These are phyloP conservation scores for Actinia equina DNA, from an alignment of 64 coral and sea anemone genomes.

Conservation along the genomic window DNA sequence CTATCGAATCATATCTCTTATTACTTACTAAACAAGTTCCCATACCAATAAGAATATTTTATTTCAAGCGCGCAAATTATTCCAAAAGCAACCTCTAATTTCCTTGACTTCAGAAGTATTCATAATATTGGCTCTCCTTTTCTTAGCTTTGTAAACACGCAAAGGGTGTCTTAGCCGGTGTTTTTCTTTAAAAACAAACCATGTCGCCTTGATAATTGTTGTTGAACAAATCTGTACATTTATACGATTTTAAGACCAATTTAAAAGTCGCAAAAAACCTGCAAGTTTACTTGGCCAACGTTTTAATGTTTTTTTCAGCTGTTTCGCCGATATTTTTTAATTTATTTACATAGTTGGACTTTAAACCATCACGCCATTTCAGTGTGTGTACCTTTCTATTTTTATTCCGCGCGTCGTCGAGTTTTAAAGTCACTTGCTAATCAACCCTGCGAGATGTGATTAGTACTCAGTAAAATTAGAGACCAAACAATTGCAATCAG, in stretches of 20 bases:
- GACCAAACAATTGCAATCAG: neutral
- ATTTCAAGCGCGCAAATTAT: too few relatives aligned
- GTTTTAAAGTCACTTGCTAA: neutral
- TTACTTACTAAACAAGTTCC: too few relatives aligned
- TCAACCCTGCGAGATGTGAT: neutral
- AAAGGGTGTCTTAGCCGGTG: neutral
- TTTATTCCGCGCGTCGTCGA: neutral
- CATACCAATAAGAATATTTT: too few relatives aligned
- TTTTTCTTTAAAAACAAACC: neutral
- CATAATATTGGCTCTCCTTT: neutral
- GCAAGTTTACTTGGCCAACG: neutral
- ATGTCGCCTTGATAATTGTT: neutral
- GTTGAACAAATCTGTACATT: neutral
- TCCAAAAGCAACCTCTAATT: too few relatives aligned
- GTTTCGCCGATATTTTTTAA: neutral
- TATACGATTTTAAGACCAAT: neutral
- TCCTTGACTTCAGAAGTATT: neutral
- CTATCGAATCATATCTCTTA: too few relatives aligned
- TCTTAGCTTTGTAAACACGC: neutral
- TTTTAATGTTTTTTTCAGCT: neutral
- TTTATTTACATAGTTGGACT: neutral
- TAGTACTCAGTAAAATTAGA: neutral
- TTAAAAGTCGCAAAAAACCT: neutral
- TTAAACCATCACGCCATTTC: slow-evolving; percentile 2
- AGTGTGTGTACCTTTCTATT: neutral